Evolutionary conservation across 2,888 invertebrate genomes (phyloP).

Genomic region (Sminthurinus aureus): DNA sequence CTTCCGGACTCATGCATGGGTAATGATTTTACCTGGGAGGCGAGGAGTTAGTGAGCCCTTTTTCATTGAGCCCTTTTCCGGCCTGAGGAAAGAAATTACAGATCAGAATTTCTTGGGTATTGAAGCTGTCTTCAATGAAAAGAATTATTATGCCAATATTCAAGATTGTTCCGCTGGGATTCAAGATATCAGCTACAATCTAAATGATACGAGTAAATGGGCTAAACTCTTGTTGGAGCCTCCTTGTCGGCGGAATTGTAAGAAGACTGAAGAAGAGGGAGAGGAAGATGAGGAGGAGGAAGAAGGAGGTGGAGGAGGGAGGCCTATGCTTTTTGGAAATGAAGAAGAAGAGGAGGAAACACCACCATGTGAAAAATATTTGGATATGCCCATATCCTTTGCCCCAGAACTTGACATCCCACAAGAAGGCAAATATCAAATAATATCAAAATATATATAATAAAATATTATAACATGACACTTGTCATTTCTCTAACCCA

Average conservation of each 20-base stretch:
- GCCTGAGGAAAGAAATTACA: slow-evolving; percentile 69
- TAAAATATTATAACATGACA: too few relatives aligned
- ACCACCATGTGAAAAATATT: slow-evolving; percentile 70
- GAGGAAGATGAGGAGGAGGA: slow-evolving; percentile 33
- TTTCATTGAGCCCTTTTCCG: slow-evolving; percentile 88
- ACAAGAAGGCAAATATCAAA: slow-evolving; percentile 61
- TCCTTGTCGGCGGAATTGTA: slow-evolving; percentile 43
- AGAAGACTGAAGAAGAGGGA: neutral
- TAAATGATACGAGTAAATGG: slow-evolving; percentile 54
- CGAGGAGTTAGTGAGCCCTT: slow-evolving; percentile 72
- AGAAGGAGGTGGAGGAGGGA: slow-evolving; percentile 31
- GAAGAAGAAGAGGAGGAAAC: slow-evolving; percentile 57
- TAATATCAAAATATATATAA: too few relatives aligned
- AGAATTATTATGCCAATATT: slow-evolving; percentile 77
- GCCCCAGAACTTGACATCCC: slow-evolving; percentile 73
- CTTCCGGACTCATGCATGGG: slow-evolving; percentile 84
- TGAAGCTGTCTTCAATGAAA: slow-evolving; percentile 85
- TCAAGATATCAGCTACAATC: slow-evolving; percentile 50
- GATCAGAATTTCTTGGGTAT: slow-evolving; percentile 75
- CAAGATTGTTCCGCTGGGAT: slow-evolving; percentile 52
- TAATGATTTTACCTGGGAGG: slow-evolving; percentile 72
- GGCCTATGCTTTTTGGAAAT: slow-evolving; percentile 51
- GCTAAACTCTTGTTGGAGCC: slow-evolving; percentile 52
- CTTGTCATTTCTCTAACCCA: too few relatives aligned
- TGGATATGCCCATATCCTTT: slow-evolving; percentile 81